phyloP scores from a whole-genome alignment of 1,140 invertebrate genomes.

The Sipha flava region DNA sequence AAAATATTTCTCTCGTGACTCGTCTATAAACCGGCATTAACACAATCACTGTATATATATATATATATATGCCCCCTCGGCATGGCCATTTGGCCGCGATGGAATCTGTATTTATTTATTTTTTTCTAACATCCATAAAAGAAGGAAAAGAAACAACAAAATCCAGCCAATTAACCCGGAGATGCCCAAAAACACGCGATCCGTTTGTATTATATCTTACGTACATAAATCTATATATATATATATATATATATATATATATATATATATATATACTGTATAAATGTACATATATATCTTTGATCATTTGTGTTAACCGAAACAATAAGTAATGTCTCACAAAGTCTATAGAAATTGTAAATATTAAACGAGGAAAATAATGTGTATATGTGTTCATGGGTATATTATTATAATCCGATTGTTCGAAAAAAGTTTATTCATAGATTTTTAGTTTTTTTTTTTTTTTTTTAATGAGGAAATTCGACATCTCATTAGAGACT shows the following conservation, averaged over 20 bases:
- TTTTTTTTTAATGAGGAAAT: not conserved
- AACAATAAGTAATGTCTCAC: not conserved
- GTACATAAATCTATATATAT: not conserved
- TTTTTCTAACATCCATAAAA: not conserved
- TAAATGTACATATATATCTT: no score
- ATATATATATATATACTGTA: not conserved
- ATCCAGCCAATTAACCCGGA: constrained; percentile 7
- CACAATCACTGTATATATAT: not conserved
- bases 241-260: not conserved
- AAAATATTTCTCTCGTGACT: constrained; percentile 18
- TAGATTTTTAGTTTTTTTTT: not conserved
- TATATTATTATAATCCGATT: not conserved
- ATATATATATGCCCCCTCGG: not conserved
- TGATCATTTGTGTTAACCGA: not conserved
- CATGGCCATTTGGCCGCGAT: not conserved
- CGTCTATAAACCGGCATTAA: constrained; percentile 6
- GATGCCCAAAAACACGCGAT: not conserved
- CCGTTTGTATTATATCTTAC: not conserved
- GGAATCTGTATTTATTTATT: not conserved
- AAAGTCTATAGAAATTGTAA: not conserved
- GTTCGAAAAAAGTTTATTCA: not conserved
- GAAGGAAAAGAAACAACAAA: not conserved
- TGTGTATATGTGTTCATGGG: no score
- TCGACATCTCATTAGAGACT: not conserved
- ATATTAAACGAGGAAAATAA: not conserved